Conservation (phyloP, 2,113 vertebrate species). For the Bettongia penicillata region DNA sequence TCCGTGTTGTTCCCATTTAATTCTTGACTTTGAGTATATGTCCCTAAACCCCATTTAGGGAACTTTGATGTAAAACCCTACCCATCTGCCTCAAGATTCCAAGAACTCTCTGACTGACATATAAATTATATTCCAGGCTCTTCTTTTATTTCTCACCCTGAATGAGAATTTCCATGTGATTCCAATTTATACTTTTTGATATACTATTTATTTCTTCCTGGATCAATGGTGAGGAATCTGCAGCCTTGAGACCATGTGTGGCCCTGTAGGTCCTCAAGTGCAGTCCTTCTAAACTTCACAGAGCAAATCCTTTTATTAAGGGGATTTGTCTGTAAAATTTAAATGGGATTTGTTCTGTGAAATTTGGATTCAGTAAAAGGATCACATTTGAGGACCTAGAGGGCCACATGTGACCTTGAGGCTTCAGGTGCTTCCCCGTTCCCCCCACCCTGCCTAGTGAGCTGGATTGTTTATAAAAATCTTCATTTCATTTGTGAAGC, state of each 20-base stretch:
- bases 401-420: no score
- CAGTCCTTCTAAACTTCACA: no score
- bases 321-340: no score
- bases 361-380: no score
- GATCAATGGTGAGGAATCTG: no score
- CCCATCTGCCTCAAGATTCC: background rate
- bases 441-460: no score
- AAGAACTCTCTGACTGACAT: background rate
- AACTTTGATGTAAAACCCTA: background rate
- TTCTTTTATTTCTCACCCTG: background rate
- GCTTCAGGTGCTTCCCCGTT: no score
- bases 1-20: background rate
- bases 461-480: background rate
- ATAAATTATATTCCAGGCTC: background rate
- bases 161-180: background rate
- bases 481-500: background rate
- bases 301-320: no score
- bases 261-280: no score
- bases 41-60: background rate
- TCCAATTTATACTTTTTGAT: background rate
- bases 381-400: no score
- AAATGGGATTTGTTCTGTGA: no score
- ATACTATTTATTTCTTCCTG: background rate
- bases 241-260: no score
- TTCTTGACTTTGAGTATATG: background rate